Conservation (phyloP, 2,888 invertebrate species). For the Plebejus argus region DNA sequence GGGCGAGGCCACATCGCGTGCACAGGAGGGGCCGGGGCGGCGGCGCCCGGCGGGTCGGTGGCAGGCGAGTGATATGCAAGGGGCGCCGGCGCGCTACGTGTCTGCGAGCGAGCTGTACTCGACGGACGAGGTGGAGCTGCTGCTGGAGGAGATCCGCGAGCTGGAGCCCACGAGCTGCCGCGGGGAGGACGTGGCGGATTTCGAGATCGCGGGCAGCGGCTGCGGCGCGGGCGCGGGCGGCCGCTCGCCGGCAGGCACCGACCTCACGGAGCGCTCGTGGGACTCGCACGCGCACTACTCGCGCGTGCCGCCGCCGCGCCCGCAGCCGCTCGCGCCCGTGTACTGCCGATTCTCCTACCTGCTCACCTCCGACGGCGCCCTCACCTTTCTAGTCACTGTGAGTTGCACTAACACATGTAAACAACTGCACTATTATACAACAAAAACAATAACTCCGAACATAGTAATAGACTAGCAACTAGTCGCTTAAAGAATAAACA, state of each 20-base stretch:
- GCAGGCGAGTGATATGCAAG: conserved; percentile 72
- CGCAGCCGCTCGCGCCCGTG: conserved; percentile 68
- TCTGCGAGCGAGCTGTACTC: conserved; percentile 79
- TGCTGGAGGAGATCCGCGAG: conserved; percentile 78
- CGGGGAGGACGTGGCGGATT: conserved; percentile 77
- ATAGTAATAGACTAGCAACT: background rate
- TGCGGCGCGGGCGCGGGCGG: conserved; percentile 68
- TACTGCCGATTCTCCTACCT: conserved; percentile 68
- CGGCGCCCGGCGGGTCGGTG: conserved; percentile 62
- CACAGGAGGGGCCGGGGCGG: conserved; percentile 62
- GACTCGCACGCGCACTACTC: conserved; percentile 78
- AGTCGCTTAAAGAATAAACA: no score
- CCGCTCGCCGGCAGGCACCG: conserved; percentile 73
- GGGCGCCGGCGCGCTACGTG: conserved; percentile 78
- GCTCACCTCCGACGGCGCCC: conserved; percentile 46
- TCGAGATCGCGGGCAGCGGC: conserved; percentile 80
- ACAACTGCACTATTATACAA: background rate
- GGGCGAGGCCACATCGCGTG: conserved; percentile 54
- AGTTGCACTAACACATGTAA: conserved; percentile 33
- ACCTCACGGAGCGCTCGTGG: conserved; percentile 75
- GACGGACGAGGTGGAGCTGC: conserved; percentile 79
- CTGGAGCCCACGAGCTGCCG: conserved; percentile 78
- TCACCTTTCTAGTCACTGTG: conserved; percentile 51
- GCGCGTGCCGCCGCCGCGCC: conserved; percentile 63
- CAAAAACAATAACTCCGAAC: background rate